A percentile compares a stretch with the other conserved stretches of the same genome.
Evolutionary conservation across 2,113 vertebrate species (phyloP).

Genomic region (Pseudopodoces humilis): DNA sequence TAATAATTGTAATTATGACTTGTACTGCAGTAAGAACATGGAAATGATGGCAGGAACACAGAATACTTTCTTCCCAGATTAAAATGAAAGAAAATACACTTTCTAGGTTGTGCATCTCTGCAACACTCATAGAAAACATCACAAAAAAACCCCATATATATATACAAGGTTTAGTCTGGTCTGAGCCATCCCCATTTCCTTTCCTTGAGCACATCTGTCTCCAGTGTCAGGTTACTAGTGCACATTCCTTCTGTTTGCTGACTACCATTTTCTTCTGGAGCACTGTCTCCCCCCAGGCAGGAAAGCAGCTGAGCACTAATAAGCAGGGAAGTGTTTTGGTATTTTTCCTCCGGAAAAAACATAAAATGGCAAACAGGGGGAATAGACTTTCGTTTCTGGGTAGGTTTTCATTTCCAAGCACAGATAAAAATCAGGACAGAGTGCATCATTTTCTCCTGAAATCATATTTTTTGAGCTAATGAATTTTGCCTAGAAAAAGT

Average conservation of each 20-base stretch:
- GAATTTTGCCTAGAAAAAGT: background rate
- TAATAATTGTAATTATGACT: background rate
- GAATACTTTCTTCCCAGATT: background rate
- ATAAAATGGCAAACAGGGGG: background rate
- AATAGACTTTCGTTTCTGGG: background rate
- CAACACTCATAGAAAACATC: background rate
- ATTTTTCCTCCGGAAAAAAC: background rate
- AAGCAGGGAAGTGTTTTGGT: background rate
- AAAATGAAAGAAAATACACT: background rate
- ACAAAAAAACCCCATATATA: too few species aligned
- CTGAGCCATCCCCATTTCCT: background rate
- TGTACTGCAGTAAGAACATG: background rate
- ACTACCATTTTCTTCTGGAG: background rate
- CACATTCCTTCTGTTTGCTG: background rate
- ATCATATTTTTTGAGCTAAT: background rate
- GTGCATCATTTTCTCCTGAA: background rate
- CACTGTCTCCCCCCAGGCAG: background rate
- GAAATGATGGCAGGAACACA: background rate
- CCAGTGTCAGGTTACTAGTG: conserved; percentile 35
- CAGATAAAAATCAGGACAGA: background rate
- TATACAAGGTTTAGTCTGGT: background rate
- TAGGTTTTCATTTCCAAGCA: background rate
- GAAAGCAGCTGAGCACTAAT: background rate
- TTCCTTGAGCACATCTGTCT: background rate
- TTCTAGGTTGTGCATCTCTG: background rate